Base-by-base conservation (phyloP, 2,888 invertebrate species). In the Meandrusa payeni region DNA sequence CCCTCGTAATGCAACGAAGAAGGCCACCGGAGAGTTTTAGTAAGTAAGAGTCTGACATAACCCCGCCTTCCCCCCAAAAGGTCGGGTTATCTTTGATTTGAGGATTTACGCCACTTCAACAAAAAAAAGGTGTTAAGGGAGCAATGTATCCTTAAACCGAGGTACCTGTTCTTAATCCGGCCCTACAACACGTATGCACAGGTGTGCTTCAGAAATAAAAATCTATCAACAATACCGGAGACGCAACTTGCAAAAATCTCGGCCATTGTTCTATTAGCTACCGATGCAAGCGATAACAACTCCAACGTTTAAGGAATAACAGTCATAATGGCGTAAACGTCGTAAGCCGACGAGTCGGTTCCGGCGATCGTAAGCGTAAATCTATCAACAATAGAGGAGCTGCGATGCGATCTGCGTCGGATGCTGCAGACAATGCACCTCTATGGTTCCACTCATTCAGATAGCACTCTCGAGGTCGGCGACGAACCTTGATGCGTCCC, bases 341-440 rank as follows among this genome's bases (percentile, higher is more conserved):
- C n/a, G n/a, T 5, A 20, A 12, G 15, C 2, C 15, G 15, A 13
- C 24, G 10, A 2, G n/a, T 15, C n/a, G n/a, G 5, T 31, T 31
- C 15, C 13, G 34, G 29, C 24, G 51, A 41, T 52, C 44, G 48
- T 42, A 43, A 50, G 46, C 50, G 44, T 61, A 48, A 48, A 52
- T 47, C 48, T 54, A 55, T 51, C 54, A 57, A 62, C 55, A 62
- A 64, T 61, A 54, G 58, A 48, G 49, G 53, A 49, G 33, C 33
- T 17, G 51, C 50, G 62, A 68, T 69, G 55, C 59, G 55, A 67
- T 69, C 64, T 58, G 42, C 31, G 24, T 37, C 50, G 52, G 58
- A 60, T 57, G 57, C 55, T 54, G 57, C 43, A 57, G 64, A 66
- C 64, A 64, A 65, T 64, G 55, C 49, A 50, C 54, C 42, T 51